Evolutionary conservation across 2,888 invertebrate species (phyloP), one percentile per base, ranked within the genome.

Genomic region (Polyommatus iphigenia): DNA sequence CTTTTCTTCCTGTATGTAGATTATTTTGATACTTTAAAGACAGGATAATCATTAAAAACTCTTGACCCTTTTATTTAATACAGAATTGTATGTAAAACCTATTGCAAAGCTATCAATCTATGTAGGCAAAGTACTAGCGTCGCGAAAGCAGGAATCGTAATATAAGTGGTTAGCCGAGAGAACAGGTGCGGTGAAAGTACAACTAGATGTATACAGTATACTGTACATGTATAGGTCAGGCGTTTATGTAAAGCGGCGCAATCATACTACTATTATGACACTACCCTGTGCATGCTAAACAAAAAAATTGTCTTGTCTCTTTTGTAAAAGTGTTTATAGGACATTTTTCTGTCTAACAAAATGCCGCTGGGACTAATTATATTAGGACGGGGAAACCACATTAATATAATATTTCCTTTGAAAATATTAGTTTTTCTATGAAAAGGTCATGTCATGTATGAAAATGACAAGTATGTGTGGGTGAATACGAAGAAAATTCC

Each of bases 131-230:
- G 41, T 20, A 73, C 46, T 46, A 46, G 15, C 50, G 75, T 75
- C 75, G 54, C 50, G 75, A 54, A 75, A 75, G 75, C 29, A 50
- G 73, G 46, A 75, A 75, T 73, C 46, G 75, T 75, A 54, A 75
- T 75, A 54, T 29, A 75, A 75, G 75, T 54, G 24, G 50, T 54
- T 20, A 15, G 41, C 29, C 62, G 59, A 72, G 54, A 57, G 73
- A 72, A 75, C 78, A 77, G 77, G 59, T 77, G 73, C 36, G 67
- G 88, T 87, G 89, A 90, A 91, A 90, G 89, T 67, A 62, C 46
- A 24, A 24, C 62, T 46, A 50, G 54, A 77, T 54, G 59, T 77
- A 77, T 78, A 73, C 50, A 20, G 54, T 54, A 54, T 78, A 73
- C 71, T 32, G 54, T 54, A 54, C 54, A 5, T 54, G 54, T 54